These are phyloP conservation scores for Lasioglossum leucozonium DNA, from an alignment of 2,888 invertebrate genomes.

Conservation along the genomic window DNA sequence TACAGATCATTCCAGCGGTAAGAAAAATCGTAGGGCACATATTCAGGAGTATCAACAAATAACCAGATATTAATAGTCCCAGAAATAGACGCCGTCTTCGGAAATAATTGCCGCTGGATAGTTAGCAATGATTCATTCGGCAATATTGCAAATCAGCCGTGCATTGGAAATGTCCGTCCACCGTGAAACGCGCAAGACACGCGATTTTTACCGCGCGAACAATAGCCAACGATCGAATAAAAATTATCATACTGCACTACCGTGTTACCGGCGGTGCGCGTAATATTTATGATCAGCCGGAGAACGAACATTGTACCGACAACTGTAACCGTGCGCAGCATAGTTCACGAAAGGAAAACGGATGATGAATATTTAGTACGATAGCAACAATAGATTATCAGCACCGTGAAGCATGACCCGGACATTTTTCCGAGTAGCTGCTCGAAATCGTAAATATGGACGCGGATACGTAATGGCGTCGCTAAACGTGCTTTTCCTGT, in stretches of 20 bases:
- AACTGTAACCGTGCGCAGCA: neutral
- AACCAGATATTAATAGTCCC: neutral
- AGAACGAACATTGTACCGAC: slow-evolving; percentile 21
- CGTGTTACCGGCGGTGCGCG: neutral
- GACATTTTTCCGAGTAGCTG: slow-evolving; percentile 28
- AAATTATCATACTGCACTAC: slow-evolving; percentile 14
- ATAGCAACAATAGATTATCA: slow-evolving; percentile 57
- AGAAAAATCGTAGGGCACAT: neutral
- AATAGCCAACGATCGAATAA: neutral
- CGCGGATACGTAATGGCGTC: slow-evolving; percentile 42
- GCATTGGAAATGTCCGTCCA: neutral
- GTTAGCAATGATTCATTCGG: neutral
- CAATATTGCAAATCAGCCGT: neutral
- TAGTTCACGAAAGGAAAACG: slow-evolving; percentile 24
- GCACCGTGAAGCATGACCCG: slow-evolving; percentile 38
- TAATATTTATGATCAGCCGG: neutral
- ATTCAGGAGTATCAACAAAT: neutral
- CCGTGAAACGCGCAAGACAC: neutral
- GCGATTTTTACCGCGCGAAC: neutral
- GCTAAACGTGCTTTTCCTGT: slow-evolving; percentile 49
- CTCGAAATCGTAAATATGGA: slow-evolving; percentile 48
- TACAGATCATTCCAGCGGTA: neutral
- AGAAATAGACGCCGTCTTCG: neutral
- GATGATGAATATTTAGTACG: slow-evolving; percentile 56
- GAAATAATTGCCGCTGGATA: slow-evolving; percentile 27